Evolutionary conservation across 2,113 vertebrate species (phyloP).

Genomic region (Neopipo cinnamomea): DNA sequence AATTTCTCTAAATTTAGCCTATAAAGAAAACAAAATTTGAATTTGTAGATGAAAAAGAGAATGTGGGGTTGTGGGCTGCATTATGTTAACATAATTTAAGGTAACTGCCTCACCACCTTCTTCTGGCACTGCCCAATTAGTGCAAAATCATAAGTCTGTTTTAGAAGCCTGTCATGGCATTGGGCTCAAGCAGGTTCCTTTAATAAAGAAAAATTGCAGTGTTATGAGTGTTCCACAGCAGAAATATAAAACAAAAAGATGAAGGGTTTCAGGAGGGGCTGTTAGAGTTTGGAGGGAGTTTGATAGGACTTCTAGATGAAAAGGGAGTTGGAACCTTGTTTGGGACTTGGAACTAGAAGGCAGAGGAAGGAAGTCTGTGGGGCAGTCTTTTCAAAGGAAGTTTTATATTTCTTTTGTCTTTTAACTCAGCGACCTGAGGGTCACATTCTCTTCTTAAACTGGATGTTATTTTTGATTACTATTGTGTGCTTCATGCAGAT

Average conservation of each 20-base stretch:
- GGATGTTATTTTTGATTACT: neutral
- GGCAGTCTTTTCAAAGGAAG: neutral
- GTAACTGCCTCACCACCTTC: neutral
- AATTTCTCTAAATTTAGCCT: neutral
- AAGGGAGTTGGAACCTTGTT: neutral
- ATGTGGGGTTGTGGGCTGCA: neutral
- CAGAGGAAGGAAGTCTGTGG: neutral
- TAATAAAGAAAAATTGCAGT: neutral
- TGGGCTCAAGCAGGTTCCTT: neutral
- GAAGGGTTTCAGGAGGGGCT: neutral
- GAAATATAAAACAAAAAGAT: neutral
- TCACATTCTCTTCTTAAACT: neutral
- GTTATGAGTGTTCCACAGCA: neutral
- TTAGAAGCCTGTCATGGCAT: neutral
- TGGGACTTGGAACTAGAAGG: neutral
- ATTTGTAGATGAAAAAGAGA: neutral
- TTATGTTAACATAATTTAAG: neutral
- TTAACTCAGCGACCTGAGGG: rapidly evolving
- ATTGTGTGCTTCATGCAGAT: neutral
- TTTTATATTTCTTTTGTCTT: neutral
- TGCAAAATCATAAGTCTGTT: neutral
- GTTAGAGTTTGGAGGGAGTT: neutral
- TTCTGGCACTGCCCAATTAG: neutral
- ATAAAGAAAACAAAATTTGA: neutral
- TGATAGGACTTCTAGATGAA: neutral